phyloP scores from a whole-genome alignment of 2,113 vertebrate genomes.

The Fregata magnificens region DNA sequence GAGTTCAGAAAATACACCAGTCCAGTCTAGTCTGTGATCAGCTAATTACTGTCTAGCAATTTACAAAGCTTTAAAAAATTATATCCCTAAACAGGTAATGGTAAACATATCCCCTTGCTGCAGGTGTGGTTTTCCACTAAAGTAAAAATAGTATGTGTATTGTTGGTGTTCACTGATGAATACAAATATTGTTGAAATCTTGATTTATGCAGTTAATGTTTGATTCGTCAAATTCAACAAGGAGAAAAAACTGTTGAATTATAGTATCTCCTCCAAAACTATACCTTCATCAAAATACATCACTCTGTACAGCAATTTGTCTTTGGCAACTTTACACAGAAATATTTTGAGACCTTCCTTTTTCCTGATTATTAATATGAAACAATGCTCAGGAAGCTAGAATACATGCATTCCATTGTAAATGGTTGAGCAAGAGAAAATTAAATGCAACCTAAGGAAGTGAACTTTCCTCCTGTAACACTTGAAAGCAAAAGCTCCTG shows the following conservation, averaged over 20 bases:
- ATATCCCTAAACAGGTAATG: not conserved
- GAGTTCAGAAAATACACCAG: accelerated
- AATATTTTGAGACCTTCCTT: not conserved
- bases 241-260: not conserved
- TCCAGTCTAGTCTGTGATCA: not conserved
- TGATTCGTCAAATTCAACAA: not conserved
- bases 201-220: not conserved
- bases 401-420: not conserved
- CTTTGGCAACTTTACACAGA: not conserved
- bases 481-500: not conserved
- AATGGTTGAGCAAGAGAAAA: not conserved
- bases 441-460: not conserved
- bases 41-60: not conserved
- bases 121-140: not conserved
- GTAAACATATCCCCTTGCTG: not conserved
- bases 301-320: not conserved
- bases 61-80: not conserved
- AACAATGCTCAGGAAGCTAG: not conserved
- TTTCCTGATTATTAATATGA: not conserved
- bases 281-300: not conserved
- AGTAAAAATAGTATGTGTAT: not conserved
- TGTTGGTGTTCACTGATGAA: not conserved
- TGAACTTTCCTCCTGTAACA: not conserved
- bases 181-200: not conserved
- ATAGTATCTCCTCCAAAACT: not conserved